Evolutionary conservation across 2,113 vertebrate genomes (phyloP).

Genomic region (Ariopsis seemanni): DNA sequence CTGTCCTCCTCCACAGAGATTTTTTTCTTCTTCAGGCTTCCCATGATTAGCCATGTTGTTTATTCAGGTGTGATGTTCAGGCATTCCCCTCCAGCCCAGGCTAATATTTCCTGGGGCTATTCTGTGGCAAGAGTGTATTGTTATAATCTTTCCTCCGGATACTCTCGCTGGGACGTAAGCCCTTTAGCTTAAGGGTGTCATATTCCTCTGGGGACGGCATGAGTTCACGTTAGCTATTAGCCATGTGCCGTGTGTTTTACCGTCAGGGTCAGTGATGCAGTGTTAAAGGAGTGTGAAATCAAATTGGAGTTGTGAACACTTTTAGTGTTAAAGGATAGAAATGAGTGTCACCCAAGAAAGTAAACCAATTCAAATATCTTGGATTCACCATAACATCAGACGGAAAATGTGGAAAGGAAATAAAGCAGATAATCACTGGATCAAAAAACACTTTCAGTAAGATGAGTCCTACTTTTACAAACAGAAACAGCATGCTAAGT

Average conservation of each 20-base stretch:
- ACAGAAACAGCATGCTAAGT: too few relatives aligned
- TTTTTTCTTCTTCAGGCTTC: background rate
- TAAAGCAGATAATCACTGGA: too few relatives aligned
- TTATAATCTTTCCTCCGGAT: conserved; percentile 45
- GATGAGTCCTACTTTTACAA: too few relatives aligned
- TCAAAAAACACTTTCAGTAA: too few relatives aligned
- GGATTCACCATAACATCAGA: too few relatives aligned
- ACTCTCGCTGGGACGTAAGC: conserved; percentile 6
- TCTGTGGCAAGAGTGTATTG: conserved; percentile 29
- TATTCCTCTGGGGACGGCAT: conserved; percentile 3
- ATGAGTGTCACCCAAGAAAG: background rate
- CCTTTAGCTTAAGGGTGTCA: conserved; percentile 12
- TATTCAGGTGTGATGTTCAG: conserved; percentile 53
- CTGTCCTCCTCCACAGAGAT: background rate
- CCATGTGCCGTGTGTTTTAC: background rate
- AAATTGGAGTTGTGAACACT: background rate
- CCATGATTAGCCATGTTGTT: conserved; percentile 38
- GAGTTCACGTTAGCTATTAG: background rate
- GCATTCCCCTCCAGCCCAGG: conserved; percentile 12
- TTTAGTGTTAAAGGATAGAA: background rate
- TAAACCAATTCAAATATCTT: too few relatives aligned
- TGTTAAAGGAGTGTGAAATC: conserved; percentile 2
- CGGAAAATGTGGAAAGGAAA: too few relatives aligned
- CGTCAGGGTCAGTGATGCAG: background rate
- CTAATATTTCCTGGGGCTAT: conserved; percentile 34